Evolutionary conservation across 2,113 vertebrate genomes (phyloP), one percentile per base, ranked within the genome.

Genomic region (Mastomys coucha): DNA sequence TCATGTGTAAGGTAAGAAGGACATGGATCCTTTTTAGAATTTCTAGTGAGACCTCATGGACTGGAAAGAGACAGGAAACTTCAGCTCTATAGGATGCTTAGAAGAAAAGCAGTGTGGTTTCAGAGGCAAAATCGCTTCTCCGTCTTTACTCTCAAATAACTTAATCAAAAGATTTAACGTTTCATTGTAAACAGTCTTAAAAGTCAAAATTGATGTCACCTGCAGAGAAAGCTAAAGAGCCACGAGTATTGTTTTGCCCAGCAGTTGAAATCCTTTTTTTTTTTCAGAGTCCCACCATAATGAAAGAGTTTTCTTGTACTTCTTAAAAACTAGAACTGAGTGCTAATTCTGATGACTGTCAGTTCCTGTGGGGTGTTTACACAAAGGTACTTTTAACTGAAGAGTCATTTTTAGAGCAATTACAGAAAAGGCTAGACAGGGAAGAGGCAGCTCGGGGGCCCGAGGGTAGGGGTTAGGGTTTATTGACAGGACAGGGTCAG

Each of bases 401-500:
- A 97, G 96, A 97, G 94, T 95, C 95, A 89, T 97, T 98, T 97
- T 96, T 96, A 17, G 72, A 97, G 93, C 90, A 94, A 88, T 97
- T 97, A 97, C 92, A 96, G 96, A 94, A 42, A 53, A 89, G 45
- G 80, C 96, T 97, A 97, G 97, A 97, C 97, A 91, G 92, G 94
- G 93, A 96, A 92, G 90, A 94, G 89, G 89, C 73, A n/a, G 86
- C 80, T 96, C 58, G 22, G 82, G 82, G 97, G 69, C 92, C 91
- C 42, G 56, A 84, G 78, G 97, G 97, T 97, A 93, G 42, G 91
- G 97, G 98, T 97, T 96, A 95, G 91, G 97, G 91, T 92, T 97
- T 98, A 96, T 94, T 97, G 97, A 97, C 96, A 97, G 96, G 96
- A 96, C 95, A 98, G 96, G 97, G 97, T 98, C 97, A 97, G 94